These are phyloP conservation scores for Pristionchus maxplancki DNA, from an alignment of 2,888 invertebrate genomes.

Conservation along the genomic window DNA sequence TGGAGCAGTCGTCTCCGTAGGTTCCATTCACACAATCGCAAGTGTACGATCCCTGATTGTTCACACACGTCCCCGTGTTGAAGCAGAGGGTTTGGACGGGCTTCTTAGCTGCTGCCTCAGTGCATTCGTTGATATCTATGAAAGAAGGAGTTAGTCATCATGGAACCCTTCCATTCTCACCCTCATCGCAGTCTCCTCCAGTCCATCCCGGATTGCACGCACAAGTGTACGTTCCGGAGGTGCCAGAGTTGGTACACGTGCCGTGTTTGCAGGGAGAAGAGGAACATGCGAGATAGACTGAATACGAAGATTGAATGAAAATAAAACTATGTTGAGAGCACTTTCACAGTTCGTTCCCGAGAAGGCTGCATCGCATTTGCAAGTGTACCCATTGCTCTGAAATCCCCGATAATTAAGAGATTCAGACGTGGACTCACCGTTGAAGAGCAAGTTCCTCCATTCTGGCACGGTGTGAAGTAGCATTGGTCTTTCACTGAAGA, in stretches of 20 bases:
- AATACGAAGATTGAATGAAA: background rate
- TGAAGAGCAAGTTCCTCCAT: slow-evolving; percentile 23
- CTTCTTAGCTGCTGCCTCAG: background rate
- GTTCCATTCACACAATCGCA: slow-evolving; percentile 8
- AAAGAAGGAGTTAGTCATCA: too few relatives aligned
- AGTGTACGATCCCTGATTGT: background rate
- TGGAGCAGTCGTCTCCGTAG: background rate
- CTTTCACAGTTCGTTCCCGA: background rate
- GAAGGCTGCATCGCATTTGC: background rate
- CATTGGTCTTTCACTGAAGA: background rate
- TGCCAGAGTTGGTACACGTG: background rate
- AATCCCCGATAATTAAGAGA: background rate
- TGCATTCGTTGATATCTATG: background rate
- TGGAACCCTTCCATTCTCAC: too few relatives aligned
- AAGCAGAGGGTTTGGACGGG: background rate
- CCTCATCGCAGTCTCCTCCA: slow-evolving; percentile 10
- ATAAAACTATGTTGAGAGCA: too few relatives aligned
- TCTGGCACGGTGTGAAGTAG: background rate
- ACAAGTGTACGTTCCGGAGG: background rate
- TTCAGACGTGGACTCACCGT: background rate
- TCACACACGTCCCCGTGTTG: background rate
- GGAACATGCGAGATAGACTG: background rate
- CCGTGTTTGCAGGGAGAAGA: background rate
- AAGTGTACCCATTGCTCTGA: background rate
- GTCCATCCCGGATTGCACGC: background rate